Percentiles rank a stretch among this genome's conserved stretches.
Evolutionary conservation across 2,888 invertebrate species (phyloP).

Genomic region (Trimorus sp.): DNA sequence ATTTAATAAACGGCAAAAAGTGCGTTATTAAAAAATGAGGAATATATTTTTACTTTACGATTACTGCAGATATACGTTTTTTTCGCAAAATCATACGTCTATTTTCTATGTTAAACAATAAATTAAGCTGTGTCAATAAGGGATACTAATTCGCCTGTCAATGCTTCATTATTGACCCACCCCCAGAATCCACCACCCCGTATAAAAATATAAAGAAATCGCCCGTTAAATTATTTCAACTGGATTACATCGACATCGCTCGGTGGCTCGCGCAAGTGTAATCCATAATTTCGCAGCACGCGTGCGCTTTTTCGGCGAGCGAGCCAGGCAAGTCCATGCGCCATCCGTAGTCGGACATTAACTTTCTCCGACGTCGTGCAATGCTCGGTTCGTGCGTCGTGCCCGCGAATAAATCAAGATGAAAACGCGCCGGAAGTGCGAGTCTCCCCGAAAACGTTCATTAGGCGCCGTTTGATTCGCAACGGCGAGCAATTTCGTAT

Average conservation of each 20-base stretch:
- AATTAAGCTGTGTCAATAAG: too few species aligned
- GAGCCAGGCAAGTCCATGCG: slow-evolving; percentile 49
- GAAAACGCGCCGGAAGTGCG: slow-evolving; percentile 63
- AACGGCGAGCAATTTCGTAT: slow-evolving; percentile 25
- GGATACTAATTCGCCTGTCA: too few species aligned
- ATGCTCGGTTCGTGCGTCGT: slow-evolving; percentile 38
- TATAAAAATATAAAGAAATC: slow-evolving; percentile 9
- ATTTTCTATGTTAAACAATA: too few species aligned
- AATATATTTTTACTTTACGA: too few species aligned
- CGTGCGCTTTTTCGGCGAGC: slow-evolving; percentile 57
- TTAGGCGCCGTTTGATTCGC: slow-evolving; percentile 33
- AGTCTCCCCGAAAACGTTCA: slow-evolving; percentile 24
- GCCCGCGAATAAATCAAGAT: slow-evolving; percentile 47
- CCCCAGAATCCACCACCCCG: neutral
- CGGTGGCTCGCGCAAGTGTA: slow-evolving; percentile 62
- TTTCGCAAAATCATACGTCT: too few species aligned
- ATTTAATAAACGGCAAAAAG: neutral
- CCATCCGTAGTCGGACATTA: slow-evolving; percentile 57
- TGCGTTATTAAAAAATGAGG: too few species aligned
- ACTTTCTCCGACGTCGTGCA: slow-evolving; percentile 55
- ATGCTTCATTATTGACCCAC: neutral
- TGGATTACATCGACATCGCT: slow-evolving; percentile 57
- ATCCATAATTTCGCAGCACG: slow-evolving; percentile 61
- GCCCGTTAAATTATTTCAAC: slow-evolving; percentile 50
- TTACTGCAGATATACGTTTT: too few species aligned